Percentiles rank a stretch among this genome's conserved stretches.
Conservation (phyloP, 2,888 invertebrate genomes). For the Limulus polyphemus region DNA sequence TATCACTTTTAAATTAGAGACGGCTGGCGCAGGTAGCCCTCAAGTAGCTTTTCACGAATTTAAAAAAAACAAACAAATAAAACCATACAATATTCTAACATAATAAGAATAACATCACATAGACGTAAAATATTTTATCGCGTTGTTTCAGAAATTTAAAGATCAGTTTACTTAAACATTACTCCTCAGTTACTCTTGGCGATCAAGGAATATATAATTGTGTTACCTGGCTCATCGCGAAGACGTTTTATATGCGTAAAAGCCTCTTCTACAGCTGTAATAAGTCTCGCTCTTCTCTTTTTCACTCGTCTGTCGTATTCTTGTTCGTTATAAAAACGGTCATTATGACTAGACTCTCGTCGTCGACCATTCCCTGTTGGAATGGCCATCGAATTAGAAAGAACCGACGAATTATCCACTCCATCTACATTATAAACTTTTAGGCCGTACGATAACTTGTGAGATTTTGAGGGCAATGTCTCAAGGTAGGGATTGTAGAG, state of each 20-base stretch:
- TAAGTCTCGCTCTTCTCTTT: constrained; percentile 74
- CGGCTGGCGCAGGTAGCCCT: too few species aligned
- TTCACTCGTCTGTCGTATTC: constrained; percentile 87
- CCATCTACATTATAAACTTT: constrained; percentile 96
- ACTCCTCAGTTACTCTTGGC: too few species aligned
- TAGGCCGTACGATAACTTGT: constrained; percentile 23
- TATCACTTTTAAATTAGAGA: too few species aligned
- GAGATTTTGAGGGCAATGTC: constrained; percentile 50
- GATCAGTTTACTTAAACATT: too few species aligned
- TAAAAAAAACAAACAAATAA: too few species aligned
- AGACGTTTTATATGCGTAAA: constrained; percentile 91
- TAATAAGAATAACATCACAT: too few species aligned
- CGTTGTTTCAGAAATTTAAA: too few species aligned
- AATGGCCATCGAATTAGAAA: constrained; percentile 43
- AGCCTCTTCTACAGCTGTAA: constrained; percentile 92
- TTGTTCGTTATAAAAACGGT: constrained; percentile 93
- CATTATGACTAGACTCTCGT: constrained; percentile 86
- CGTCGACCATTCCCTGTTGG: constrained; percentile 69
- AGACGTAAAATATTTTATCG: too few species aligned
- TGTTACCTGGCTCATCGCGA: constrained; percentile 43
- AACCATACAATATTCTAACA: too few species aligned
- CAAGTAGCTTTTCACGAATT: too few species aligned
- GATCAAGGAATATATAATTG: constrained; percentile 3
- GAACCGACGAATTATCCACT: constrained; percentile 33
- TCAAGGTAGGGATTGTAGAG: constrained; percentile 95